Base-by-base conservation (phyloP, 2,113 vertebrate genomes). In the Aramus guarauna region DNA sequence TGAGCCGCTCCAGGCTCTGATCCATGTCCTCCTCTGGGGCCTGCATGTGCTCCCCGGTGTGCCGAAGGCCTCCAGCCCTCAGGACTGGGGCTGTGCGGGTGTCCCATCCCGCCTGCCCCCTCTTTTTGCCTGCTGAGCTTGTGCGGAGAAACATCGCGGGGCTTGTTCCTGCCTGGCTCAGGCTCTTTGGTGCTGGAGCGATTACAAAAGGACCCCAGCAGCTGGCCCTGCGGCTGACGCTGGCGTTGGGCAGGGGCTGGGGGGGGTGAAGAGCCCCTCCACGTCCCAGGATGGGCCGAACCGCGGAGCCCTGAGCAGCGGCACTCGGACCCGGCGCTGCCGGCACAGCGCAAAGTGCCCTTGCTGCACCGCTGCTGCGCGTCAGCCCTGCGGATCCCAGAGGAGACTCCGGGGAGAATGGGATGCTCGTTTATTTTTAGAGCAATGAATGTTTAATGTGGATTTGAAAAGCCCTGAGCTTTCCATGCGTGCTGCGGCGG, bases 361-460 rank as follows among this genome's bases (percentile, higher is more conserved):
- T 95, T 94, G 94, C 67, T 83, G 88, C 4, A 24, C 74, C 4
- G 48, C 85, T 26, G 86, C 94, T 29, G 83, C 67, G 5, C 41
- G 55, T 94, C 88, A 91, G 94, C 90, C 77, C 95, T 93, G 95
- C 95, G 11, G 90, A 84, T 95, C 90, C 90, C 47, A 37, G 73
- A 59, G 96, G 96, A 94, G 96, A 88, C 95, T 97, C 94, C 71
- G 9, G 95, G 95, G 88, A 94, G 91, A 92, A 82, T 15, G 95
- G 96, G 92, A 94, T 90, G 96, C 96, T 88, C 62, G 74, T 72
- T 95, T 97, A 95, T 96, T 97, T 97, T 95, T 96, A 97, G 95
- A 92, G 88, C 92, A 4, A 94, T 96, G 92, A 97, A 96, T 96
- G 94, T 96, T 97, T 96, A 90, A 96, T 96, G 96, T 79, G 94